phyloP scores from a whole-genome alignment of 2,888 invertebrate genomes.

The Metacarcinus magister region DNA sequence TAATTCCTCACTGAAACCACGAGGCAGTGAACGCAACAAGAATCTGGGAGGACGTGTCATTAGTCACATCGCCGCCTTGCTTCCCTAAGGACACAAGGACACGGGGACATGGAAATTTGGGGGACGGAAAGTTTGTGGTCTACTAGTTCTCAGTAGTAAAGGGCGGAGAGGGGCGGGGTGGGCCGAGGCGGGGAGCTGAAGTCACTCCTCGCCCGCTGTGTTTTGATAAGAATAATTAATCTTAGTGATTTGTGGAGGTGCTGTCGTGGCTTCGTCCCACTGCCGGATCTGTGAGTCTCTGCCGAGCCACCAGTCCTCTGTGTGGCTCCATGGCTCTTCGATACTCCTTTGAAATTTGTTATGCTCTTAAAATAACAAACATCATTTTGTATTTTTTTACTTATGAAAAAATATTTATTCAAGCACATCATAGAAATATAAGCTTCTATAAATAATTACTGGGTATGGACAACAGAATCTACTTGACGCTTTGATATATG shows the following conservation, averaged over 20 bases:
- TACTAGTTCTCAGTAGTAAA: not conserved
- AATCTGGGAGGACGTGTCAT: not conserved
- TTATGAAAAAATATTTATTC: too few species aligned
- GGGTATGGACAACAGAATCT: not conserved
- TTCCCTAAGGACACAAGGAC: not conserved
- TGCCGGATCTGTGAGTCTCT: conserved; percentile 45
- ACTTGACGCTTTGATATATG: too few species aligned
- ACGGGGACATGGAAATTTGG: not conserved
- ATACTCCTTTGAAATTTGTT: not conserved
- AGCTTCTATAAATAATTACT: too few species aligned
- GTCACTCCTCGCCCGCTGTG: conserved; percentile 43
- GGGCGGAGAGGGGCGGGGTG: not conserved
- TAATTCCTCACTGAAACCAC: not conserved
- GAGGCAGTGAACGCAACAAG: not conserved
- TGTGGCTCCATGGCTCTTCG: not conserved
- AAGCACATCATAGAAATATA: too few species aligned
- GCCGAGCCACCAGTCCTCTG: not conserved
- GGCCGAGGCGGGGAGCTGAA: not conserved
- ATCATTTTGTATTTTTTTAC: too few species aligned
- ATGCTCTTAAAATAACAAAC: too few species aligned
- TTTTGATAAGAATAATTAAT: conserved; percentile 55
- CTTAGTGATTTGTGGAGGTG: conserved; percentile 57
- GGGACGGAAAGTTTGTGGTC: not conserved
- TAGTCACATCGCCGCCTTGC: not conserved
- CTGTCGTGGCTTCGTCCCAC: not conserved